Conservation (phyloP, 2,888 invertebrate species). For the Perithous albicinctus region DNA sequence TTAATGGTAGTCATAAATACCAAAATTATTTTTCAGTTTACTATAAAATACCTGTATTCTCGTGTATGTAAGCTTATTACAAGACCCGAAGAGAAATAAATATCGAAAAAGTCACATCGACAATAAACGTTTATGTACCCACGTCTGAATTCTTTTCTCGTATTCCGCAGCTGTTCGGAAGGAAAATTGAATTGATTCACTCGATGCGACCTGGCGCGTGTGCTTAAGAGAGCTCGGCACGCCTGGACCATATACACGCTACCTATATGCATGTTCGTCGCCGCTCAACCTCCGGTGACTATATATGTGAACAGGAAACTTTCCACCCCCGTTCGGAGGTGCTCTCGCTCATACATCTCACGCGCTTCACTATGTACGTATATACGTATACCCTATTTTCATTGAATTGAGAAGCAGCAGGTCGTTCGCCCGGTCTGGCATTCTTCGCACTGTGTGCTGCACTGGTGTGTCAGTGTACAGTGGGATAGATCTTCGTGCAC, state of each 20-base stretch:
- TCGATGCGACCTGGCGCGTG: slow-evolving; percentile 28
- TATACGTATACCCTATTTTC: slow-evolving; percentile 18
- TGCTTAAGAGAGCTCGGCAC: slow-evolving; percentile 25
- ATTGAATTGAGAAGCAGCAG: slow-evolving; percentile 57
- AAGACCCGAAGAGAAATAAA: neutral
- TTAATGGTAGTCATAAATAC: too few relatives aligned
- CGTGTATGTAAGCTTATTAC: neutral
- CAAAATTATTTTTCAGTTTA: too few relatives aligned
- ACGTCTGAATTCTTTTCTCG: slow-evolving; percentile 35
- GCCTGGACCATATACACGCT: slow-evolving; percentile 20
- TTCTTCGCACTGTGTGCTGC: slow-evolving; percentile 30
- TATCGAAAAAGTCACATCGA: neutral
- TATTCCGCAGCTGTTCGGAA: slow-evolving; percentile 40
- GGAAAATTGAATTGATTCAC: slow-evolving; percentile 53
- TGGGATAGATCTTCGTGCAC: slow-evolving; percentile 11
- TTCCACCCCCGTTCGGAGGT: slow-evolving; percentile 17
- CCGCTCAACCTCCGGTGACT: slow-evolving; percentile 1
- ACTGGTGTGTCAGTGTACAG: neutral
- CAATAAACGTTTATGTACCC: slow-evolving; percentile 14
- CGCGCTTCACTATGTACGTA: neutral
- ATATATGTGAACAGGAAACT: slow-evolving; percentile 31
- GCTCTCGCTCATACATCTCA: slow-evolving; percentile 34
- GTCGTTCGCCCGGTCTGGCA: slow-evolving; percentile 42
- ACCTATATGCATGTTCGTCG: slow-evolving; percentile 18
- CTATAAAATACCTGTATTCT: too few relatives aligned